Conservation (phyloP, 2,113 vertebrate species). For the Cairina moschata region DNA sequence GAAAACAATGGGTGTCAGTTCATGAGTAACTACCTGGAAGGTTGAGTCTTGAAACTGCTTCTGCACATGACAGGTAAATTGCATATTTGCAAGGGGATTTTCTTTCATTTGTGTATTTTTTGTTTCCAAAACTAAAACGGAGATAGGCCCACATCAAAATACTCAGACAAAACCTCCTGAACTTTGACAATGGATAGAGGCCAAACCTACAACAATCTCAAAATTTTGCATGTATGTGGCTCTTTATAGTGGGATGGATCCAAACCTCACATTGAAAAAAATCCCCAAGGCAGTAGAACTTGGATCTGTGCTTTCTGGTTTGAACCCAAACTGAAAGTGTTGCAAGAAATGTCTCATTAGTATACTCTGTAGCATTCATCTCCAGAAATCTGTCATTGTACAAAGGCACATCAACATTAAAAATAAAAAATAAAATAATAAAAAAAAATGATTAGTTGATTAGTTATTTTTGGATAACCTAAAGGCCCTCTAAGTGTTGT, state of each 20-base stretch:
- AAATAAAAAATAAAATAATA: background rate
- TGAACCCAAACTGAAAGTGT: slow-evolving; percentile 46
- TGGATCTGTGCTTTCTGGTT: slow-evolving; percentile 52
- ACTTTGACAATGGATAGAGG: slow-evolving; percentile 35
- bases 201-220: slow-evolving; percentile 54
- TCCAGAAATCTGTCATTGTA: slow-evolving; percentile 50
- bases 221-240: slow-evolving; percentile 18
- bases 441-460: background rate
- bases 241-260: slow-evolving; percentile 40
- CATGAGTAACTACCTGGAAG: slow-evolving; percentile 34
- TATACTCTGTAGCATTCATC: background rate
- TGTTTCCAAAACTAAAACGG: slow-evolving; percentile 38
- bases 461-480: slow-evolving; percentile 59
- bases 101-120: background rate
- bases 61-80: slow-evolving; percentile 11
- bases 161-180: slow-evolving; percentile 50
- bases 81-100: background rate
- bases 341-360: slow-evolving; percentile 60
- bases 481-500: background rate
- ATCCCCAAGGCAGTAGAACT: slow-evolving; percentile 35
- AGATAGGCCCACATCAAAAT: slow-evolving; percentile 20
- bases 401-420: slow-evolving; percentile 24
- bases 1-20: slow-evolving; percentile 53
- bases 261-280: slow-evolving; percentile 56
- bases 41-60: slow-evolving; percentile 23